Percentiles rank a stretch among this genome's conserved stretches.
Conservation (phyloP, 2,797 vertebrate genomes). For the Acestrorhynchus altus region DNA sequence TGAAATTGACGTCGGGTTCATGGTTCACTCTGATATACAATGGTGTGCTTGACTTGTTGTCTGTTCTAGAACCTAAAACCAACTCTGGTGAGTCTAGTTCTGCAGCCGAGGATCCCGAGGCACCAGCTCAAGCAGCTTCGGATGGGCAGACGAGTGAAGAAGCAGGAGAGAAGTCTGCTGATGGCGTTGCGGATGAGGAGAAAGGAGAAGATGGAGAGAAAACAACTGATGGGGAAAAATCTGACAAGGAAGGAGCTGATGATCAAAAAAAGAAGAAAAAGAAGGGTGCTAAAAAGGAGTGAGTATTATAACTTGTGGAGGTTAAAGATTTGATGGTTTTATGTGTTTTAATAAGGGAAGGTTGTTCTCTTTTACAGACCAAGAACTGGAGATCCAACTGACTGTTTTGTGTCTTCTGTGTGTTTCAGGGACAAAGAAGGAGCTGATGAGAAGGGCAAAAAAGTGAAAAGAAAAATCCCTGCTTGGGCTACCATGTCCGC, state of each 20-base stretch:
- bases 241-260: slow-evolving; percentile 54
- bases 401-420: slow-evolving; percentile 24
- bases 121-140: slow-evolving; percentile 75
- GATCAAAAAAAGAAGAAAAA: slow-evolving; percentile 58
- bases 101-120: slow-evolving; percentile 78
- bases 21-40: not conserved
- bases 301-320: slow-evolving; percentile 58
- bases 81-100: slow-evolving; percentile 88
- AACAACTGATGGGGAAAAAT: slow-evolving; percentile 47
- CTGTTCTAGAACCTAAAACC: slow-evolving; percentile 80
- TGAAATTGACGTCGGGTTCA: slow-evolving; percentile 47
- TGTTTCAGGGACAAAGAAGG: slow-evolving; percentile 84
- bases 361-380: no score
- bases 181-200: slow-evolving; percentile 72
- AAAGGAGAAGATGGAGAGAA: slow-evolving; percentile 49
- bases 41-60: not conserved
- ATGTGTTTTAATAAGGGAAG: no score
- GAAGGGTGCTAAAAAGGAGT: slow-evolving; percentile 70
- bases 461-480: slow-evolving; percentile 95
- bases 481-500: slow-evolving; percentile 93
- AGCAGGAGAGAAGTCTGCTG: slow-evolving; percentile 72
- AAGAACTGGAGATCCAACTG: no score
- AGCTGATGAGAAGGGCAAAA: slow-evolving; percentile 89
- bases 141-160: slow-evolving; percentile 73
- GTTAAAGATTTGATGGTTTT: slow-evolving; percentile 17